A percentile compares a stretch with the other conserved stretches of the same genome.
Evolutionary conservation across 2,888 invertebrate genomes (phyloP).

Genomic region (Allygus modestus): DNA sequence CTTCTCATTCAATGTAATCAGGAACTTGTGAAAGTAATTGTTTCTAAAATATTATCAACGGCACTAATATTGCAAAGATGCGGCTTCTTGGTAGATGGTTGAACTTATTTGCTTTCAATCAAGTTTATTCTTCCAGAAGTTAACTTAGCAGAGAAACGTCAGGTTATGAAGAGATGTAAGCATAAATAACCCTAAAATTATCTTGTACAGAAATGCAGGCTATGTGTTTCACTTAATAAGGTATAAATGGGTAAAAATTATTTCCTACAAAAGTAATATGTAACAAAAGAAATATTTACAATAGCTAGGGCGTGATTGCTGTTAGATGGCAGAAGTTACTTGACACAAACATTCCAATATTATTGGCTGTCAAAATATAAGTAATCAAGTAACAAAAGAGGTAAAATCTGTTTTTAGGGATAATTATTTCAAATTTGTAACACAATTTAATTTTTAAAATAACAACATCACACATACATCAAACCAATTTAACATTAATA

Average conservation of each 20-base stretch:
- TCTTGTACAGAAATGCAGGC: no score
- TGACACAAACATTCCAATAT: conserved; percentile 21
- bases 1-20: no score
- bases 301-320: background rate
- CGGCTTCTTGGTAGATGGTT: background rate
- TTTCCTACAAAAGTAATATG: background rate
- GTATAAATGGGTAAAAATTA: no score
- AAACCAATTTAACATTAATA: no score
- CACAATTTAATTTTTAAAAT: no score
- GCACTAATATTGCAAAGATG: background rate
- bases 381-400: no score
- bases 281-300: conserved; percentile 16
- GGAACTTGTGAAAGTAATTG: background rate
- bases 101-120: background rate
- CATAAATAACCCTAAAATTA: background rate
- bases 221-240: no score
- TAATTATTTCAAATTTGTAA: no score
- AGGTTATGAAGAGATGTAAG: background rate
- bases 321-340: background rate
- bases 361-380: no score
- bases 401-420: no score
- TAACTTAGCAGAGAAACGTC: background rate
- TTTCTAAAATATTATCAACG: background rate
- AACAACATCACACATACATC: no score
- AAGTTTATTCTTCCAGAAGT: background rate